Base-by-base conservation (phyloP, 2,113 vertebrate genomes). In the Thermophis baileyi region DNA sequence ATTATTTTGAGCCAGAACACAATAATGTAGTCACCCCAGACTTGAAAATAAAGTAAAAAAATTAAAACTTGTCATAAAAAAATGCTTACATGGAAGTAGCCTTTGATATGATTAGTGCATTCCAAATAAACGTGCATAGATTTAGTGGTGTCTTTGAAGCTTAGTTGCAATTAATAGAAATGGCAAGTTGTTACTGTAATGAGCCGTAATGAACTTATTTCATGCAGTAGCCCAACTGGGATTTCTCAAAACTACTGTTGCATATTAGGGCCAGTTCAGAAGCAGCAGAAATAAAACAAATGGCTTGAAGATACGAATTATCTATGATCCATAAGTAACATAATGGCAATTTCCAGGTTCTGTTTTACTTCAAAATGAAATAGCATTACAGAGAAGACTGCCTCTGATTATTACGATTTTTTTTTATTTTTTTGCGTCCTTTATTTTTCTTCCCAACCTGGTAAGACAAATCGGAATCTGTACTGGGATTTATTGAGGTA, bases 381-480 rank as follows among this genome's bases (percentile, higher is more conserved):
- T 81, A 22, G 35, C 18, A 81, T 22, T 81, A 81, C 16, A 81
- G 16, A 81, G 69, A 81, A 81, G 69, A 81, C 35, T 81, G 69
- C 1, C 3, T 20, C 8, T n/a, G 94, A 91, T 35, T 22, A 60
- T 94, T 93, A 89, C 95, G 96, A 94, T 96, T 47, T 47, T 47
- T 47, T 47, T 3, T 6, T n/a, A 47, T 47, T 47, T 47, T 44
- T 44, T 44, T 44, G 44, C 47, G 4, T 96, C 63, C 30, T 69
- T 95, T 90, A 91, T 91, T 96, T 92, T 94, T 94, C 92, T 94
- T 50, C 0, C 14, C 96, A 95, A 49, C 35, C 18, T 81, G 35
- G 7, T 81, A 81, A 81, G 35, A 22, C 18, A 81, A 81, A 81
- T 81, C 3, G 0, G 18, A 81, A 22, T 44, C 16, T 81, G 6